Evolutionary conservation across 2,888 invertebrate species (phyloP).

Genomic region (Exephanes ischioxanthus): DNA sequence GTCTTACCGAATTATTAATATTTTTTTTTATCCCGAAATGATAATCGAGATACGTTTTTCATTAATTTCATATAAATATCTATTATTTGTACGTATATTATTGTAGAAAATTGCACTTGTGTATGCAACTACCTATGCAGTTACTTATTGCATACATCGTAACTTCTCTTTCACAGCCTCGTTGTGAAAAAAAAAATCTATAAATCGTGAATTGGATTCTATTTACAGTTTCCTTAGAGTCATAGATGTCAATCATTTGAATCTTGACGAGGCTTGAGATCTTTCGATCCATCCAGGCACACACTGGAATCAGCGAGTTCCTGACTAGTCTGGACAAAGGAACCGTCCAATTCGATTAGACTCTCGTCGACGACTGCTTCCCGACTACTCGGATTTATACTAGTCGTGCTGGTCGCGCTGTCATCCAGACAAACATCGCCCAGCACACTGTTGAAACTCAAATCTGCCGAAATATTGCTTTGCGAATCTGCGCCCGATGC

Average conservation of each 20-base stretch:
- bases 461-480: slow-evolving; percentile 23
- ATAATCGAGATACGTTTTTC: neutral
- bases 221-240: neutral
- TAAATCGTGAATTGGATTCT: neutral
- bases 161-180: slow-evolving; percentile 75
- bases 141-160: slow-evolving; percentile 57
- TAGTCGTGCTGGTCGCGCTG: slow-evolving; percentile 41
- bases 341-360: slow-evolving; percentile 23
- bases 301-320: slow-evolving; percentile 47
- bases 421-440: slow-evolving; percentile 21
- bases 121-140: slow-evolving; percentile 50
- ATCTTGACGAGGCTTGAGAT: slow-evolving; percentile 54
- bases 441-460: slow-evolving; percentile 26
- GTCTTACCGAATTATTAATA: neutral
- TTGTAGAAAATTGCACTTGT: slow-evolving; percentile 74
- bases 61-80: slow-evolving; percentile 40
- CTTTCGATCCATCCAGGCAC: slow-evolving; percentile 22
- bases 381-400: slow-evolving; percentile 10
- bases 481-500: slow-evolving; percentile 30
- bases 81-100: slow-evolving; percentile 70
- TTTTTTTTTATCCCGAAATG: slow-evolving; percentile 10
- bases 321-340: slow-evolving; percentile 21
- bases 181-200: slow-evolving; percentile 72
- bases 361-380: slow-evolving; percentile 16
- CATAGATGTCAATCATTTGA: slow-evolving; percentile 43